These are phyloP conservation scores for Dicaeum eximium DNA, from an alignment of 2,113 vertebrate species.

Conservation along the genomic window DNA sequence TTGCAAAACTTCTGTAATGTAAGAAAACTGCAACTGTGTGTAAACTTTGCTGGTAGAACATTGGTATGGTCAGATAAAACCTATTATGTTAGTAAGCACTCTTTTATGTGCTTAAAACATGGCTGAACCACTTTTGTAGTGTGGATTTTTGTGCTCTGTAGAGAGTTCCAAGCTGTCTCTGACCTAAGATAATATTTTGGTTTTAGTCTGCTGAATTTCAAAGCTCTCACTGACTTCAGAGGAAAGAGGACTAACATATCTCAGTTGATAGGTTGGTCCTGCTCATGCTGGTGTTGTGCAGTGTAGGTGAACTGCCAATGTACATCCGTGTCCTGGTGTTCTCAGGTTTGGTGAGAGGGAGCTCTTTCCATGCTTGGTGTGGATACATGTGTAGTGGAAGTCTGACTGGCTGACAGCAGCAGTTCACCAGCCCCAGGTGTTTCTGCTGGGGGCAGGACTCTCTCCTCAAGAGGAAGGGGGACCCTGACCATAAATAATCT, in stretches of 20 bases:
- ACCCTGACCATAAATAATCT: not conserved
- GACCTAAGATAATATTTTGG: not conserved
- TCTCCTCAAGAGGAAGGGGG: not conserved
- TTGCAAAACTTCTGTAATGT: not conserved
- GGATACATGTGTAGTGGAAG: not conserved
- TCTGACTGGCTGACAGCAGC: not conserved
- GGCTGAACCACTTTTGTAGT: not conserved
- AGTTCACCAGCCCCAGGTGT: not conserved
- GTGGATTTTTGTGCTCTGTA: not conserved
- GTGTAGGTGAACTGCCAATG: not conserved
- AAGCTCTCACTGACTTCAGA: not conserved
- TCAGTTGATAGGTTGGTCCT: not conserved
- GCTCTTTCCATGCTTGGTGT: not conserved
- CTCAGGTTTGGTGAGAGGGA: not conserved
- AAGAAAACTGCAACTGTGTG: not conserved
- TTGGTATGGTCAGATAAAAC: not conserved
- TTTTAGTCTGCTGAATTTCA: not conserved
- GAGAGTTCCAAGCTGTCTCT: not conserved
- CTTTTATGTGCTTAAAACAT: not conserved
- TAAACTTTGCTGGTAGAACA: not conserved
- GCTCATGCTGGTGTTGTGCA: not conserved
- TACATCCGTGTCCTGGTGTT: rapidly evolving
- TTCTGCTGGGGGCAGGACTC: not conserved
- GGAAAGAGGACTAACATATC: not conserved
- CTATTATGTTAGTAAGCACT: not conserved